Evolutionary conservation across 1,140 invertebrate genomes (phyloP).

Genomic region (Phortica variegata): DNA sequence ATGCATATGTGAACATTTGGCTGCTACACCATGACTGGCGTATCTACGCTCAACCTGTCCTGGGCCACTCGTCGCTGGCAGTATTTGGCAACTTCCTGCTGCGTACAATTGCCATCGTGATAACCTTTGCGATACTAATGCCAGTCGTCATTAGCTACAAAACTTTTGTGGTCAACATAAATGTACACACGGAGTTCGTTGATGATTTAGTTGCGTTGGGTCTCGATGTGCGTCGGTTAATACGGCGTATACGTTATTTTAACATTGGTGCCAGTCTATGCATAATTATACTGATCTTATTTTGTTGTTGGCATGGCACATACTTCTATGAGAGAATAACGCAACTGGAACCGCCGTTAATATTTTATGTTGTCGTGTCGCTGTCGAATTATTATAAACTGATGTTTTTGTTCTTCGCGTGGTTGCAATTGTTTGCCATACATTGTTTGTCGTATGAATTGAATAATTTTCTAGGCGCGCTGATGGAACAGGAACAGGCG

Average conservation of each 20-base stretch:
- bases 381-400: conserved; percentile 21
- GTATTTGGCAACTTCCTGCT: conserved; percentile 14
- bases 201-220: conserved; percentile 12
- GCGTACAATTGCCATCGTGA: conserved; percentile 8
- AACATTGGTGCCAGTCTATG: neutral
- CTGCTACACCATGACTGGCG: conserved; percentile 10
- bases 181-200: conserved; percentile 6
- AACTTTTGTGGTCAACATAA: conserved; percentile 6
- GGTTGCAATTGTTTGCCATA: conserved; percentile 10
- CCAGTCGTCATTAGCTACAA: conserved; percentile 12
- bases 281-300: neutral
- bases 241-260: conserved; percentile 8
- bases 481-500: conserved; percentile 7
- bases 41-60: conserved; percentile 19
- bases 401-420: conserved; percentile 18
- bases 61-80: conserved; percentile 3
- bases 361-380: conserved; percentile 15
- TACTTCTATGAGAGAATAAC: conserved; percentile 21
- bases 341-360: neutral
- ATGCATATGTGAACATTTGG: conserved; percentile 9
- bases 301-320: conserved; percentile 16
- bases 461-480: conserved; percentile 9
- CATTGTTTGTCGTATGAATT: conserved; percentile 16
- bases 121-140: conserved; percentile 10
- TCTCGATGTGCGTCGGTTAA: conserved; percentile 6